phyloP scores from a whole-genome alignment of 2,113 vertebrate genomes.

The Pygoscelis antarcticus region DNA sequence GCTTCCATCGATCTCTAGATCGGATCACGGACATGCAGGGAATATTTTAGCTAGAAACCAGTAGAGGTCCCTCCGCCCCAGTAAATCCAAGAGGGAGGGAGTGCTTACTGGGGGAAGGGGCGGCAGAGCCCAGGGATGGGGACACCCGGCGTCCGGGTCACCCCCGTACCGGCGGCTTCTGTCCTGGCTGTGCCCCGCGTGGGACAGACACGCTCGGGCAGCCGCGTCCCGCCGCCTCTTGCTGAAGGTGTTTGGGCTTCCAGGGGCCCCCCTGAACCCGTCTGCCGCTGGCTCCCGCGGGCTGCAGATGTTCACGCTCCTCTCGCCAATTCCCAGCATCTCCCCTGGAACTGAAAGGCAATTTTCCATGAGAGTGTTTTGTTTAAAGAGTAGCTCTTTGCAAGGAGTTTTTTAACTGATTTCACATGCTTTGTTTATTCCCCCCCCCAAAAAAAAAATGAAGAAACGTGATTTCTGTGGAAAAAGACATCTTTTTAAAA shows the following conservation, averaged over 20 bases:
- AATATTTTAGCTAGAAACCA: background rate
- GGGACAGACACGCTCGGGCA: fast-evolving
- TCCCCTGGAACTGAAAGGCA: background rate
- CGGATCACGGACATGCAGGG: too few relatives aligned
- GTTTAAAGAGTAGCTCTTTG: background rate
- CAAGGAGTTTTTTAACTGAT: background rate
- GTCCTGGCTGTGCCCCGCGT: background rate
- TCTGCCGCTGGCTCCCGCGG: fast-evolving
- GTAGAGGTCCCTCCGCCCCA: background rate
- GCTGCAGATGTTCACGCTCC: fast-evolving
- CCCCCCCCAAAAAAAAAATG: too few relatives aligned
- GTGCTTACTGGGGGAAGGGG: background rate
- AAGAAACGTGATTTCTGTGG: background rate
- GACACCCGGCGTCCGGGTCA: background rate
- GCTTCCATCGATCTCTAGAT: background rate
- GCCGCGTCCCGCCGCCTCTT: background rate
- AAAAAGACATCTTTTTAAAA: background rate
- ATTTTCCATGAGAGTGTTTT: background rate
- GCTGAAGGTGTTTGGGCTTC: background rate
- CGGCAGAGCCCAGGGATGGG: background rate
- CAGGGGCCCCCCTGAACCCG: fast-evolving
- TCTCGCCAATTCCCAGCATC: background rate
- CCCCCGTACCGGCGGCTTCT: background rate
- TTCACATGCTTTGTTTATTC: background rate
- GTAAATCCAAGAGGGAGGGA: background rate